A percentile compares a stretch with the other conserved stretches of the same genome.
phyloP scores from a whole-genome alignment of 2,113 vertebrate genomes.

The Scomber scombrus region DNA sequence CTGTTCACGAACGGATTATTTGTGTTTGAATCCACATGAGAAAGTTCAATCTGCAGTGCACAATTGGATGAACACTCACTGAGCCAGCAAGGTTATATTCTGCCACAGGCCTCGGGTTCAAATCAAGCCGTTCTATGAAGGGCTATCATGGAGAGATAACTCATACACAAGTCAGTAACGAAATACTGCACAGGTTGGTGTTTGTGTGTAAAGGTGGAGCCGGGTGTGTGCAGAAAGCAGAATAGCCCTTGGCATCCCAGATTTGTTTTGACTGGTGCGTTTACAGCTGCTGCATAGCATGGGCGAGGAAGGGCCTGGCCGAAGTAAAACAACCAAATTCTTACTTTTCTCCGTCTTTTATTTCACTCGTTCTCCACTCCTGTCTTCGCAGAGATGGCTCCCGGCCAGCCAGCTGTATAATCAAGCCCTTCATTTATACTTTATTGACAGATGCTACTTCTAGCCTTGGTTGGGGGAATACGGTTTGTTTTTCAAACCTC shows the following conservation, averaged over 20 bases:
- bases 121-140: background rate
- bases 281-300: conserved; percentile 78
- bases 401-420: conserved; percentile 84
- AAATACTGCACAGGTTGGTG: conserved; percentile 57
- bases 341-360: conserved; percentile 58
- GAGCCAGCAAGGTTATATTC: conserved; percentile 22
- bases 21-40: conserved; percentile 70
- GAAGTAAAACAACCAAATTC: conserved; percentile 82
- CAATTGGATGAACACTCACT: conserved; percentile 19
- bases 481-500: conserved; percentile 77
- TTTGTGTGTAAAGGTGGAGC: conserved; percentile 76
- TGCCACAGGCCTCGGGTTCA: conserved; percentile 34
- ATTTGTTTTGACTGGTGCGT: conserved; percentile 78
- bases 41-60: conserved; percentile 27
- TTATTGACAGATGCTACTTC: conserved; percentile 86
- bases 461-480: conserved; percentile 67
- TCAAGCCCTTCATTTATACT: conserved; percentile 80
- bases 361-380: conserved; percentile 58
- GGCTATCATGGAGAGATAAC: background rate
- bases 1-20: conserved; percentile 63
- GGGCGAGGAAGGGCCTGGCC: conserved; percentile 70
- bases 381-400: conserved; percentile 74
- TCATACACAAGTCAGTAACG: conserved; percentile 10
- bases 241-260: conserved; percentile 76
- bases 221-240: conserved; percentile 70